Percentiles rank a stretch among this genome's conserved stretches.
These are phyloP conservation scores for Uromys caudimaculatus DNA, from an alignment of 2,797 vertebrate species.

Conservation along the genomic window DNA sequence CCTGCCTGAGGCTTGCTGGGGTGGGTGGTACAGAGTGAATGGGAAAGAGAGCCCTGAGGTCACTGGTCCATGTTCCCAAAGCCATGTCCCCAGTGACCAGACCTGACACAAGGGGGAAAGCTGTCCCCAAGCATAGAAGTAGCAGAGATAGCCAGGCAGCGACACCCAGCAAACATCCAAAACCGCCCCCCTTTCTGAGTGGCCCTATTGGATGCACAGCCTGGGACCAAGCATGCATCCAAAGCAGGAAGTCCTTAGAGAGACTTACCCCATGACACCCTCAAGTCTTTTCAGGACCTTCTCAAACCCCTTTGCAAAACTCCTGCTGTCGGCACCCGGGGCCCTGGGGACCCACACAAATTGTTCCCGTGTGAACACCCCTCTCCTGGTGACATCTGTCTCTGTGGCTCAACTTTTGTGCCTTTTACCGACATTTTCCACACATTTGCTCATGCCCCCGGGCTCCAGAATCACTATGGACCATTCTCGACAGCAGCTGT, in stretches of 20 bases:
- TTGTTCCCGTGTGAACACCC: neutral
- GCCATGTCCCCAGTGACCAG: no score
- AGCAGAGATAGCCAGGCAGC: neutral
- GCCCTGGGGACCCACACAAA: neutral
- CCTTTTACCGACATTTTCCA: neutral
- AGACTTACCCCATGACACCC: neutral
- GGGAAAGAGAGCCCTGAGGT: neutral
- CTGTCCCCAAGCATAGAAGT: neutral
- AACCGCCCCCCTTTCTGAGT: neutral
- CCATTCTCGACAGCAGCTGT: neutral
- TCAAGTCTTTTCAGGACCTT: neutral
- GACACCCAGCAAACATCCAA: neutral
- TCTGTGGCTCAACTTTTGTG: neutral
- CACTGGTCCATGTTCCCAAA: neutral
- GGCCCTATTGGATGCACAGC: neutral
- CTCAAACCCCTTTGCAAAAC: neutral
- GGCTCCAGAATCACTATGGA: neutral
- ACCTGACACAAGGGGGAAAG: neutral
- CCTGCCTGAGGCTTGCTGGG: neutral
- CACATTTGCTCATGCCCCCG: neutral
- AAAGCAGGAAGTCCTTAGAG: neutral
- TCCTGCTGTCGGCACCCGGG: neutral
- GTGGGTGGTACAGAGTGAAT: no score
- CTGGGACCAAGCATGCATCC: neutral
- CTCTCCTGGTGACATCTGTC: neutral